phyloP scores from a whole-genome alignment of 1,140 invertebrate genomes.

The Zaprionus nigranus region DNA sequence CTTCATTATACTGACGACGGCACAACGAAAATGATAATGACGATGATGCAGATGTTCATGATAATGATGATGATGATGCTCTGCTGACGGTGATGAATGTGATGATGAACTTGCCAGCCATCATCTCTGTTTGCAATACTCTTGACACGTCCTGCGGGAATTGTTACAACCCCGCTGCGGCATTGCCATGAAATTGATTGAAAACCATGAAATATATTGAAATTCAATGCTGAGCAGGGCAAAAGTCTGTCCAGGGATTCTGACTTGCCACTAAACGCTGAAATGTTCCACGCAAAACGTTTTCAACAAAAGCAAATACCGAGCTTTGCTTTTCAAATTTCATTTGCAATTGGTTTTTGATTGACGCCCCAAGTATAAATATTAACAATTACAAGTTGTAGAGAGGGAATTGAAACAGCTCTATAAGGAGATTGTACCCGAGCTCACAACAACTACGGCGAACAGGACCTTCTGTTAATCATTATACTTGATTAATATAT shows the following conservation, averaged over 20 bases:
- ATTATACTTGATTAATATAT: too few species aligned
- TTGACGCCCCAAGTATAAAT: not conserved
- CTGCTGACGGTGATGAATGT: constrained; percentile 24
- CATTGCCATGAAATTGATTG: constrained; percentile 75
- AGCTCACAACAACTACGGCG: too few species aligned
- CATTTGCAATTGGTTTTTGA: not conserved
- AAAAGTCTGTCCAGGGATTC: not conserved
- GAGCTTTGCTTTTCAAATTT: not conserved
- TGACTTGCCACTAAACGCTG: not conserved
- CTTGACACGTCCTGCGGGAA: constrained; percentile 69
- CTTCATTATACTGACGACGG: not conserved
- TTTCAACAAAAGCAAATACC: constrained; percentile 11
- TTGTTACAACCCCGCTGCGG: constrained; percentile 53
- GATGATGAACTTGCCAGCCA: constrained; percentile 52
- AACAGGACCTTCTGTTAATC: too few species aligned
- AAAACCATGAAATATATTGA: constrained; percentile 81
- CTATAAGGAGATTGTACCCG: too few species aligned
- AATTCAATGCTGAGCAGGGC: constrained; percentile 67
- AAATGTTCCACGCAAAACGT: constrained; percentile 1
- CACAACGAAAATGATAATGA: constrained; percentile 7
- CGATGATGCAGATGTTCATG: constrained; percentile 13
- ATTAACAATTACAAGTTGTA: not conserved
- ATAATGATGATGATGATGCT: constrained; percentile 22
- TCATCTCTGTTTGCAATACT: constrained; percentile 63
- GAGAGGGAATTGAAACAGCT: not conserved